Conservation (phyloP, 2,888 invertebrate genomes). For the Phortica okadai region DNA sequence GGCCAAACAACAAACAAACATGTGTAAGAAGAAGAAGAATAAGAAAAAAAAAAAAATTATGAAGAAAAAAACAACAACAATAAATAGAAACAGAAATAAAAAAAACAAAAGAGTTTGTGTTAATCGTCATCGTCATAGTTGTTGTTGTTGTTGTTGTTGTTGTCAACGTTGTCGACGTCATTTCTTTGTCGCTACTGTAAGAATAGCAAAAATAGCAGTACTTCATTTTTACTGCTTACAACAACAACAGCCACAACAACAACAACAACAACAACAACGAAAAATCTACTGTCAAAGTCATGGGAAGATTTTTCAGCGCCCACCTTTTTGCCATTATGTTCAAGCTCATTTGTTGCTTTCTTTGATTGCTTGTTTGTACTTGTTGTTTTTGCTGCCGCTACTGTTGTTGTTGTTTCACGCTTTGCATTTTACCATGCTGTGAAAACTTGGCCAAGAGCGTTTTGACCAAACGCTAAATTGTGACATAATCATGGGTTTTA, state of each 20-base stretch:
- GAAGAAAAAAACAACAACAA: neutral
- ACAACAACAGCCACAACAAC: neutral
- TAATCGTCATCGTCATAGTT: too few relatives aligned
- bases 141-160: too few relatives aligned
- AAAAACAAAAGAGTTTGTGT: neutral
- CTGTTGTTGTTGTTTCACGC: neutral
- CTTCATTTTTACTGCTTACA: neutral
- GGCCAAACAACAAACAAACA: neutral
- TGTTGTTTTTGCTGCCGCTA: neutral
- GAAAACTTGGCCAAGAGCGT: neutral
- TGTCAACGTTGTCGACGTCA: too few relatives aligned
- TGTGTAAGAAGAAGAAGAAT: neutral
- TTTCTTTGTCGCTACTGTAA: neutral
- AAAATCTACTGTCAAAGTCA: neutral
- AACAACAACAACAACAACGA: neutral
- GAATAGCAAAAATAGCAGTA: neutral
- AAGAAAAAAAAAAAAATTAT: neutral
- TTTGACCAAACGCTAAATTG: neutral
- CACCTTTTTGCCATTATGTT: neutral
- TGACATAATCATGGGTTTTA: neutral
- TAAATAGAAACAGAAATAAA: neutral
- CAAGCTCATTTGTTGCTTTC: neutral
- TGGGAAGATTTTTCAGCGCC: constrained; percentile 14
- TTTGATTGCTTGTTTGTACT: neutral
- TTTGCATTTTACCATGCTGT: neutral